Conservation (phyloP, 2,888 invertebrate species). For the Metopia argyrocephala region DNA sequence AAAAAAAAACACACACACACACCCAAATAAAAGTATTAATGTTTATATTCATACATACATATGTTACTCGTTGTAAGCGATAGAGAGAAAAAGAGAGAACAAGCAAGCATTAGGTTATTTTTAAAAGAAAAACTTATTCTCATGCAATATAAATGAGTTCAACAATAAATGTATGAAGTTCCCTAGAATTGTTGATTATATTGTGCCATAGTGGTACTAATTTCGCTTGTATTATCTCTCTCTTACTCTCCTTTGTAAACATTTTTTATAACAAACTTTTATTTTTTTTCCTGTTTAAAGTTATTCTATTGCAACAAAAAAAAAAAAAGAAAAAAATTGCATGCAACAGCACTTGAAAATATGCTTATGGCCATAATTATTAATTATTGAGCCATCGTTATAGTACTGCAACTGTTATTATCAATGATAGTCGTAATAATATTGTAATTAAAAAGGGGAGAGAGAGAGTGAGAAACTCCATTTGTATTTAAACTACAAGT, state of each 20-base stretch:
- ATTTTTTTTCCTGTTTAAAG: neutral
- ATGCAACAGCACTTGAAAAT: constrained; percentile 58
- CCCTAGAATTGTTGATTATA: constrained; percentile 15
- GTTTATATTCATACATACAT: neutral
- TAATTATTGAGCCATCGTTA: constrained; percentile 65
- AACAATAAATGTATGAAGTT: constrained; percentile 11
- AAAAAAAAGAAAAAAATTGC: constrained; percentile 18
- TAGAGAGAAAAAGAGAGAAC: neutral
- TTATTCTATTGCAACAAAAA: neutral
- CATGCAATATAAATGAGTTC: constrained; percentile 41
- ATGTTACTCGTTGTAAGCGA: neutral
- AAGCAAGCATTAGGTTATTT: no score
- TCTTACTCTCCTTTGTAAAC: neutral
- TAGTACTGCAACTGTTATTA: constrained; percentile 65
- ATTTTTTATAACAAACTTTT: neutral
- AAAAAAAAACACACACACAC: no score
- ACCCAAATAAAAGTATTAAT: no score
- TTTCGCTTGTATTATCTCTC: neutral
- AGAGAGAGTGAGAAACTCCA: neutral
- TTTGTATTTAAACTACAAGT: neutral
- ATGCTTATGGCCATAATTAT: constrained; percentile 62
- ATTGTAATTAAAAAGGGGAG: constrained; percentile 36
- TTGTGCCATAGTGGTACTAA: neutral
- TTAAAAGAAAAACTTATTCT: neutral
- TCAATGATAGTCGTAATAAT: constrained; percentile 65